A percentile compares a stretch with the other conserved stretches of the same genome.
Conservation (phyloP, 2,797 vertebrate species). For the Columba guinea region DNA sequence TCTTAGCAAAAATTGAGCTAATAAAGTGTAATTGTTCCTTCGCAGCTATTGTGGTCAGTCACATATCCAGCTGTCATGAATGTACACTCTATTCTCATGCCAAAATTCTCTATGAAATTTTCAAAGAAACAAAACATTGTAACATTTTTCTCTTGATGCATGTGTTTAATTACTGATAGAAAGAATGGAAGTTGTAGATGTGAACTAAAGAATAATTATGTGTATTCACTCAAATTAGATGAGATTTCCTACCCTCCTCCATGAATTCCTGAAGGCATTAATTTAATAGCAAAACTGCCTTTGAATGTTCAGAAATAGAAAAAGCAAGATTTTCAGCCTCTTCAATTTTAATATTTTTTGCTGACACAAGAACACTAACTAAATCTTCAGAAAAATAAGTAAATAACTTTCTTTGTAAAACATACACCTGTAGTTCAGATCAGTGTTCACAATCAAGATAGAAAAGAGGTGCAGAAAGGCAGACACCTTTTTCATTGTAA, state of each 20-base stretch:
- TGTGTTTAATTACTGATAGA: constrained; percentile 75
- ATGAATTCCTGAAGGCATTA: constrained; percentile 17
- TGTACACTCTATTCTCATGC: constrained; percentile 64
- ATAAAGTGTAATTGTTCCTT: constrained; percentile 72
- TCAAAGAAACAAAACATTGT: constrained; percentile 68
- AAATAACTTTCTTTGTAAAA: not conserved
- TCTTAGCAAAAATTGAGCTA: constrained; percentile 70
- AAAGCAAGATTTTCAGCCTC: not conserved
- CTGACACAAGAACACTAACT: not conserved
- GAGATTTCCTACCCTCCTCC: not conserved
- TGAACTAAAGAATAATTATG: constrained; percentile 49
- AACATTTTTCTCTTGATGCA: constrained; percentile 56
- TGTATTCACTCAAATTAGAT: constrained; percentile 40
- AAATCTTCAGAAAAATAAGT: not conserved
- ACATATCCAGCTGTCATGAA: constrained; percentile 59
- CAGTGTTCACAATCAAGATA: not conserved
- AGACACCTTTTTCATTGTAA: not conserved
- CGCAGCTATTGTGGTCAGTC: constrained; percentile 68
- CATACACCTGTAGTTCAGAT: not conserved
- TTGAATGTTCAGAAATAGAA: not conserved
- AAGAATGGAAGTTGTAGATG: constrained; percentile 59
- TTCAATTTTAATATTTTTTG: not conserved
- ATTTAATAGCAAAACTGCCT: constrained; percentile 27
- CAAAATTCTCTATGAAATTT: constrained; percentile 70
- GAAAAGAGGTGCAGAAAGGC: not conserved